Base-by-base conservation (phyloP, 1,140 invertebrate species). In the Akabosia matsudoensis region DNA sequence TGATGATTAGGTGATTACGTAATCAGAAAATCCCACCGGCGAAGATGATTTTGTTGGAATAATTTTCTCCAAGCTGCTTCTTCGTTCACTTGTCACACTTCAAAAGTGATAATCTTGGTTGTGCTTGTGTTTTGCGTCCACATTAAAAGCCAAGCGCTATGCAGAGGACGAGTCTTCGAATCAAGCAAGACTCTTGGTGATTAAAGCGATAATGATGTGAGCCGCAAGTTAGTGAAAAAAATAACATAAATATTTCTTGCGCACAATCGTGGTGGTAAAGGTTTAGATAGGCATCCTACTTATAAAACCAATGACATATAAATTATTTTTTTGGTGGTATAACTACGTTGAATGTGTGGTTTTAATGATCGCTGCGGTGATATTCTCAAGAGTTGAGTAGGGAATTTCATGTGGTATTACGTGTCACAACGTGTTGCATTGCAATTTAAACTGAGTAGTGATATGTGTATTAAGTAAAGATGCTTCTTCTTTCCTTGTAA, bases 51-150 rank as follows among this genome's bases (percentile, higher is more conserved):
- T 16, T 56, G n/a, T n/a, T n/a, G n/a, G n/a, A 56, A 24, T 4
- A 3, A 22, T 22, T 56, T 56, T 56, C n/a, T n/a, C 13, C n/a
- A 28, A 67, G 61, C 61, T 30, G 4, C 61, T 2, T 61, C 24
- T 67, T 67, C 61, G 13, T 67, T 67, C 28, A 67, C 61, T 67
- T 67, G 28, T 67, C 24, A 67, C 54, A 16, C n/a, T 61, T 61
- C 18, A 10, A 61, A 61, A 22, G 54, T 22, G 54, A 61, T 61
- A 61, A 61, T 24, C 4, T 24, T 61, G 4, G 24, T 16, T 45
- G 18, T 18, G 54, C 13, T 24, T 7, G 14, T 14, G 54, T 61
- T 61, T 16, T 24, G 24, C 45, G n/a, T 10, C 45, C 45, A 51
- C n/a, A n/a, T n/a, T n/a, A n/a, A n/a, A n/a, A n/a, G n/a, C n/a